A percentile compares a stretch with the other conserved stretches of the same genome.
Evolutionary conservation across 1,140 invertebrate species (phyloP).

Genomic region (Mizuhopecten yessoensis): DNA sequence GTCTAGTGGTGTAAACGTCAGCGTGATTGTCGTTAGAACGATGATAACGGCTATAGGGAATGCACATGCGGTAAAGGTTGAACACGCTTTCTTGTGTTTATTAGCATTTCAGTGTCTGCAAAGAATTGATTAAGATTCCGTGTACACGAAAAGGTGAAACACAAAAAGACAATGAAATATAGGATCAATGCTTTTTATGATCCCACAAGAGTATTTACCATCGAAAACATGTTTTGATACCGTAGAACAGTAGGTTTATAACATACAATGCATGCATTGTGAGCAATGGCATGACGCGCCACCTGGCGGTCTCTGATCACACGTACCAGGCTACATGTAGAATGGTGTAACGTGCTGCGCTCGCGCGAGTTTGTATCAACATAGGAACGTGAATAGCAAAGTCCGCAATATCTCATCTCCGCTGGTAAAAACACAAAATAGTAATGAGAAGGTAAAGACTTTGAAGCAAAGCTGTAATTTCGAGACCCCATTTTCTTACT

Average conservation of each 20-base stretch:
- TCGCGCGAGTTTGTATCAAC: too few species aligned
- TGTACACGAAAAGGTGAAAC: conserved; percentile 15
- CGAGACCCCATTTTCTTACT: not conserved
- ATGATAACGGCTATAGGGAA: not conserved
- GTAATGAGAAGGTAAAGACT: not conserved
- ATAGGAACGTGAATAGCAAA: too few species aligned
- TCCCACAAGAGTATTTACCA: not conserved
- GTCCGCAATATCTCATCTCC: not conserved
- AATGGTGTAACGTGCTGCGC: too few species aligned
- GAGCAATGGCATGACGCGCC: not conserved
- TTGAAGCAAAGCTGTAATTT: not conserved
- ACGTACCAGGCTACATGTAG: too few species aligned
- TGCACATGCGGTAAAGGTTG: not conserved
- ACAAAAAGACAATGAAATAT: not conserved
- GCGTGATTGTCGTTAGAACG: conserved; percentile 1
- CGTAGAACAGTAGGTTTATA: not conserved
- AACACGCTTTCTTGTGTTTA: not conserved
- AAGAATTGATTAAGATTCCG: not conserved
- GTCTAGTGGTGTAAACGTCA: not conserved
- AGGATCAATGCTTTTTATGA: not conserved
- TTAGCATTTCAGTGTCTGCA: conserved; percentile 1
- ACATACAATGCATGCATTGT: not conserved
- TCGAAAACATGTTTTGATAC: not conserved
- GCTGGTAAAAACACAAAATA: not conserved
- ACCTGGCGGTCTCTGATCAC: not conserved